A percentile compares a stretch with the other conserved stretches of the same genome.
phyloP scores from a whole-genome alignment of 92 coral and sea anemone genomes.

The Scolanthus callimorphus region DNA sequence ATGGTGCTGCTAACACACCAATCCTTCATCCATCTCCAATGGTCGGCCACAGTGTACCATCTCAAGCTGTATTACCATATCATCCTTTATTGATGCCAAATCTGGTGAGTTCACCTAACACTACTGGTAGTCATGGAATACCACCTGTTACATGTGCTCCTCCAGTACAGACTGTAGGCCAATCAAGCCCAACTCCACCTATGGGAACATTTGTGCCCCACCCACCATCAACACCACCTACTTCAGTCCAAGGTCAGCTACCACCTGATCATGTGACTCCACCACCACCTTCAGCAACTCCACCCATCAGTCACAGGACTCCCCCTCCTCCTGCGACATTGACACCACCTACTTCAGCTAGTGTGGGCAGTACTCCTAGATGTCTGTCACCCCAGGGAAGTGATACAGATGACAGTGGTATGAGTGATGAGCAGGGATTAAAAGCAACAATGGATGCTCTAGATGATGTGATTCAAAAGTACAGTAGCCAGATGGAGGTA shows the following conservation, averaged over 20 bases:
- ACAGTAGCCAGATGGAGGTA: conserved; percentile 52
- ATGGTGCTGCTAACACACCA: conserved; percentile 19
- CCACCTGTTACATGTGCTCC: conserved; percentile 38
- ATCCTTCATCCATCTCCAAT: no score
- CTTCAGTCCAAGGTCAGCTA: background rate
- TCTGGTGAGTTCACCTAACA: background rate
- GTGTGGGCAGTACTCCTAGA: conserved; percentile 89
- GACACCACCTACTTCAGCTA: conserved; percentile 47
- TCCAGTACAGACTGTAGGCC: conserved; percentile 25
- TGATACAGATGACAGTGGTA: conserved; percentile 27
- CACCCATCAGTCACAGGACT: conserved; percentile 36
- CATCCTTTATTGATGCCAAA: background rate
- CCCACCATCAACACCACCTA: conserved; percentile 21
- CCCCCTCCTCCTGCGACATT: conserved; percentile 50
- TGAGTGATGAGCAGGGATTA: conserved; percentile 80
- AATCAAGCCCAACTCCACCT: conserved; percentile 33
- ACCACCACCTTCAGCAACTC: conserved; percentile 26
- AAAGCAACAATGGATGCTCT: conserved; percentile 94
- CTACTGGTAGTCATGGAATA: conserved; percentile 22
- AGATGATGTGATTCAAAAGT: conserved; percentile 84
- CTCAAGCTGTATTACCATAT: conserved; percentile 1
- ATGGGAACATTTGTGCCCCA: conserved; percentile 4
- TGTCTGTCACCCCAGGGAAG: conserved; percentile 70
- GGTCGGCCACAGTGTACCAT: no score
- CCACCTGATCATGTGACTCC: conserved; percentile 44